A percentile compares a stretch with the other conserved stretches of the same genome.
Conservation (phyloP, 2,888 invertebrate genomes). For the Andrena flavipes region DNA sequence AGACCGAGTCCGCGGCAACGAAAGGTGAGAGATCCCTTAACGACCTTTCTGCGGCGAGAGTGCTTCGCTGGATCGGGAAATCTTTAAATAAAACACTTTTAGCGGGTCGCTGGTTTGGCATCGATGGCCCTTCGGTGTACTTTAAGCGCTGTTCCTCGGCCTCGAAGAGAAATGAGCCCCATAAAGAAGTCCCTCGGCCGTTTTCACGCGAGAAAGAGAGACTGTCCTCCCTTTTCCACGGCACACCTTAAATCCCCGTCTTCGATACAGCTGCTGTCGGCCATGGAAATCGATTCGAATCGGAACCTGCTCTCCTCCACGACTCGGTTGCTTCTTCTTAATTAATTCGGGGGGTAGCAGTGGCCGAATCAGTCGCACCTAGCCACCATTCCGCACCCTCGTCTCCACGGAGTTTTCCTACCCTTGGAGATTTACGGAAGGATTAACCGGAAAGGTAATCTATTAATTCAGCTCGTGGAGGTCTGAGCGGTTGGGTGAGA, state of each 20-base stretch:
- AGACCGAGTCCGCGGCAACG: constrained; percentile 27
- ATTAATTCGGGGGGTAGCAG: constrained; percentile 52
- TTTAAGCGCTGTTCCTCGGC: constrained; percentile 54
- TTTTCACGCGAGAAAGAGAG: constrained; percentile 13
- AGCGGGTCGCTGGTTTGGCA: constrained; percentile 54
- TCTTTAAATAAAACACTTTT: constrained; percentile 69
- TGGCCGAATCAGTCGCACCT: constrained; percentile 45
- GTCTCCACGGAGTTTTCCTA: constrained; percentile 21
- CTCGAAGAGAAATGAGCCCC: constrained; percentile 59
- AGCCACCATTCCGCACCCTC: constrained; percentile 26
- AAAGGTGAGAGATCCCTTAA: constrained; percentile 63
- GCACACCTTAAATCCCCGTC: constrained; percentile 49
- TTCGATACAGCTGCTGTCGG: constrained; percentile 23
- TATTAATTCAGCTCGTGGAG: constrained; percentile 25
- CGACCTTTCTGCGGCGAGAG: constrained; percentile 59
- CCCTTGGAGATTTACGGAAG: constrained; percentile 35
- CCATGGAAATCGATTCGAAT: constrained; percentile 37
- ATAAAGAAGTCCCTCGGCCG: constrained; percentile 49
- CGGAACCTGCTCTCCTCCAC: constrained; percentile 7
- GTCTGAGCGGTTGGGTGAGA: constrained; percentile 12
- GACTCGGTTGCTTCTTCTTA: constrained; percentile 49
- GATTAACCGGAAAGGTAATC: constrained; percentile 52
- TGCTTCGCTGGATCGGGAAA: constrained; percentile 48
- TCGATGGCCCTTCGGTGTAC: constrained; percentile 65
- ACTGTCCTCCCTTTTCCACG: not conserved